These are phyloP conservation scores for Elephantulus edwardii DNA, from an alignment of 2,113 vertebrate species.

Conservation along the genomic window DNA sequence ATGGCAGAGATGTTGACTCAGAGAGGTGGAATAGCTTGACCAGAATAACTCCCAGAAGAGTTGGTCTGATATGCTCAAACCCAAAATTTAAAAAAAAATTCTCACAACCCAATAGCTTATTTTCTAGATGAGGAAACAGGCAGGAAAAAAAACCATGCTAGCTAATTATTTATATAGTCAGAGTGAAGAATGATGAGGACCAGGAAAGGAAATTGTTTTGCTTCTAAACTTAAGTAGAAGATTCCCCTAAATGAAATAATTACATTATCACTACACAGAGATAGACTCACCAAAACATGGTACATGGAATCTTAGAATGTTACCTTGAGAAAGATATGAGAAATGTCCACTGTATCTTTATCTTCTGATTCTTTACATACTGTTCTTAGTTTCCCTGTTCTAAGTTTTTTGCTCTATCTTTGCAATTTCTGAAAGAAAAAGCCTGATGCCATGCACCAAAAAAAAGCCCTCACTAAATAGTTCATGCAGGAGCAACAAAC, in stretches of 20 bases:
- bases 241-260: background rate
- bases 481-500: background rate
- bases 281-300: background rate
- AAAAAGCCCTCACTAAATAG: background rate
- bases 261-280: background rate
- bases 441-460: background rate
- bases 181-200: background rate
- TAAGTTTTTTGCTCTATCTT: background rate
- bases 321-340: background rate
- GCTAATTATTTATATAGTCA: background rate
- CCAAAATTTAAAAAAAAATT: background rate
- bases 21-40: background rate
- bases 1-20: background rate
- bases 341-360: background rate
- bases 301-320: background rate
- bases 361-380: background rate
- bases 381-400: background rate
- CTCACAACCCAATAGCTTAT: background rate
- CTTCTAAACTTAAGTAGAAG: background rate
- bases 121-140: conserved; percentile 24
- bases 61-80: background rate
- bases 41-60: background rate
- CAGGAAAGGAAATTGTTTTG: background rate
- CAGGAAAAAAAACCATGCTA: background rate
- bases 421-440: background rate